A percentile compares a stretch with the other conserved stretches of the same genome.
Conservation (phyloP, 1,140 invertebrate species). For the Radopholus similis region DNA sequence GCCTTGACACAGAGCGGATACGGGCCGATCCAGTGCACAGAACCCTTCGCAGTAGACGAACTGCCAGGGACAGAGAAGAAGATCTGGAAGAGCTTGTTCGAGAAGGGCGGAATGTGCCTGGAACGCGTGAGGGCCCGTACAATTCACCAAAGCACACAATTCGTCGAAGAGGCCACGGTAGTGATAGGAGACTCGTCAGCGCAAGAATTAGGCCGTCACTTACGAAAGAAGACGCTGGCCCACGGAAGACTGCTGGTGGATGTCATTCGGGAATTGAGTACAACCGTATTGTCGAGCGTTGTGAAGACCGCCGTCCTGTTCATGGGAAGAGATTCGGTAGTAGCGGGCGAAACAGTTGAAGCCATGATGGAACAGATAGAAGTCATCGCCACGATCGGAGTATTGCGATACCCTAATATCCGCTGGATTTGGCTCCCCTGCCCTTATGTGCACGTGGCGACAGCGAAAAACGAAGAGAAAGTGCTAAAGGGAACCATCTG, state of each 20-base stretch:
- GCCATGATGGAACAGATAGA: not conserved
- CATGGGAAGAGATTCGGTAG: not conserved
- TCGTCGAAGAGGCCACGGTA: not conserved
- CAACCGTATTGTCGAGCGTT: not conserved
- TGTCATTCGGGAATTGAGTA: not conserved
- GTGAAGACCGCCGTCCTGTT: constrained; percentile 1
- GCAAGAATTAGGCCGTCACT: not conserved
- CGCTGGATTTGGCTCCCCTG: not conserved
- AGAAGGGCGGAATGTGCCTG: not conserved
- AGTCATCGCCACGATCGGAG: not conserved
- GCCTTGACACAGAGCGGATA: not conserved
- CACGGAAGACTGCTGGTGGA: not conserved
- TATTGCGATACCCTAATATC: not conserved
- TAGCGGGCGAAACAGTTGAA: not conserved
- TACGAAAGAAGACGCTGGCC: not conserved
- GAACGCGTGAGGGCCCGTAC: not conserved
- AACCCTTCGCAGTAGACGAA: not conserved
- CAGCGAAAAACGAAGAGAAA: not conserved
- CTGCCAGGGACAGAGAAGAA: not conserved
- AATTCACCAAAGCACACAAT: not conserved
- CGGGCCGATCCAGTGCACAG: not conserved
- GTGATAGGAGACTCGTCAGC: constrained; percentile 4
- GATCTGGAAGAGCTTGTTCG: not conserved
- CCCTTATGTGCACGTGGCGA: not conserved
- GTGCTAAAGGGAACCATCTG: not conserved